These are phyloP conservation scores for Lophotriccus pileatus DNA, from an alignment of 2,797 vertebrate genomes.

Conservation along the genomic window DNA sequence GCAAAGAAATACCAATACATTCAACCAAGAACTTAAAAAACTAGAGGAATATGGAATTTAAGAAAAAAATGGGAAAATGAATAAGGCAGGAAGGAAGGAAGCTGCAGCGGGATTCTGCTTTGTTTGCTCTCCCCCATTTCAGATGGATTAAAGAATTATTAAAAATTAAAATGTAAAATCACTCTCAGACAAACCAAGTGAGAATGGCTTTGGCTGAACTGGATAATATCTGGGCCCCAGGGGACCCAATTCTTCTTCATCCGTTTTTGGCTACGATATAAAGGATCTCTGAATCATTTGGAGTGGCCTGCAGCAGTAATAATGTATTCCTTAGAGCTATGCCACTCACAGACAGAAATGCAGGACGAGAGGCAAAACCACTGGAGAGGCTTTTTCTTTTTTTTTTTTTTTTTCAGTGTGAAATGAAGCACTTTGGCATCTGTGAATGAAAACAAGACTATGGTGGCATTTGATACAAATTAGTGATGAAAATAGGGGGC, in stretches of 20 bases:
- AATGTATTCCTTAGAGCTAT: slow-evolving; percentile 1
- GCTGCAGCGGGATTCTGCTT: background rate
- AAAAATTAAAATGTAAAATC: slow-evolving; percentile 57
- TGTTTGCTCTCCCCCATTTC: slow-evolving; percentile 13
- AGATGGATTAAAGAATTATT: slow-evolving; percentile 51
- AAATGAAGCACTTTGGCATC: slow-evolving; percentile 21
- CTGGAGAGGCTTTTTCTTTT: background rate
- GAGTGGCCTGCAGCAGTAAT: slow-evolving; percentile 10
- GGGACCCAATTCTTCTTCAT: background rate
- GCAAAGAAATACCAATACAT: background rate
- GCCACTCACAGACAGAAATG: background rate
- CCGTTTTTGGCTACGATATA: slow-evolving; percentile 3
- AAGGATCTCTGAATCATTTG: slow-evolving; percentile 9
- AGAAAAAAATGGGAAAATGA: background rate
- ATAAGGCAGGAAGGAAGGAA: background rate
- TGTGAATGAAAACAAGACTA: slow-evolving; percentile 10
- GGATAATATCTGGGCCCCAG: slow-evolving; percentile 7
- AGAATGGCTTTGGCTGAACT: slow-evolving; percentile 21
- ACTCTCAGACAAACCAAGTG: slow-evolving; percentile 2
- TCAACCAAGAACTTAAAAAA: background rate
- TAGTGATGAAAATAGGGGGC: background rate
- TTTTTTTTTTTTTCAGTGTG: background rate
- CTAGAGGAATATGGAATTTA: background rate
- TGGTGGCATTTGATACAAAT: background rate
- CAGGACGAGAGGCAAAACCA: slow-evolving; percentile 12